These are phyloP conservation scores for Coregonus sp. DNA, from an alignment of 2,797 vertebrate genomes.

Conservation along the genomic window DNA sequence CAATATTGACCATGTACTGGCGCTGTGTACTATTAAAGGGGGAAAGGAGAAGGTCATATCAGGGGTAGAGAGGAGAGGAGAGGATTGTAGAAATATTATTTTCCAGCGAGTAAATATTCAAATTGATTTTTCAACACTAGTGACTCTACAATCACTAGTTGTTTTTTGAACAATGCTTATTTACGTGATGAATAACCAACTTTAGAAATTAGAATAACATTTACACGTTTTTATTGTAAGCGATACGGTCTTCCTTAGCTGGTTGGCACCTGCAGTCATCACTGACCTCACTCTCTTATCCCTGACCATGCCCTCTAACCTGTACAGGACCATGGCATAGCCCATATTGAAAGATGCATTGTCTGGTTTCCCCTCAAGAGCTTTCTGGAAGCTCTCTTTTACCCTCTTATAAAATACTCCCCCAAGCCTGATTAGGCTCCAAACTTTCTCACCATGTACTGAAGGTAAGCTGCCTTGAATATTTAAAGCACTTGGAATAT, in stretches of 20 bases:
- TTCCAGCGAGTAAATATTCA: too few relatives aligned
- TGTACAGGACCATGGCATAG: slow-evolving; percentile 52
- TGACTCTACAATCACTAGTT: too few relatives aligned
- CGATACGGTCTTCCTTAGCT: slow-evolving; percentile 50
- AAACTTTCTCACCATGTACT: slow-evolving; percentile 63
- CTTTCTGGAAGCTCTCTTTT: slow-evolving; percentile 60
- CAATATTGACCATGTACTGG: slow-evolving; percentile 1
- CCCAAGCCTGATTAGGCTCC: slow-evolving; percentile 59
- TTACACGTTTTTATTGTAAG: too few relatives aligned
- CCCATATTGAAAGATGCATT: slow-evolving; percentile 55
- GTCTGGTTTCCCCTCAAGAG: slow-evolving; percentile 51
- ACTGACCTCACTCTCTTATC: neutral
- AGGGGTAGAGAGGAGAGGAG: too few relatives aligned
- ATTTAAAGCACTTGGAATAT: slow-evolving; percentile 39
- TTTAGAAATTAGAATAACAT: too few relatives aligned
- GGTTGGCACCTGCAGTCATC: neutral
- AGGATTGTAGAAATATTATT: too few relatives aligned
- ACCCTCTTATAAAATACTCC: slow-evolving; percentile 41
- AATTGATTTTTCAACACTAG: too few relatives aligned
- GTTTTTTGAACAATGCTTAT: too few relatives aligned
- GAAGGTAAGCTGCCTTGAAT: slow-evolving; percentile 53
- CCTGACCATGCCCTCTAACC: slow-evolving; percentile 31
- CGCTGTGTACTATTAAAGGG: too few relatives aligned
- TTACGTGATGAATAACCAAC: too few relatives aligned
- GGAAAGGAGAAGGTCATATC: too few relatives aligned